phyloP scores from a whole-genome alignment of 2,797 vertebrate species.

The Sebastes aleutianus region DNA sequence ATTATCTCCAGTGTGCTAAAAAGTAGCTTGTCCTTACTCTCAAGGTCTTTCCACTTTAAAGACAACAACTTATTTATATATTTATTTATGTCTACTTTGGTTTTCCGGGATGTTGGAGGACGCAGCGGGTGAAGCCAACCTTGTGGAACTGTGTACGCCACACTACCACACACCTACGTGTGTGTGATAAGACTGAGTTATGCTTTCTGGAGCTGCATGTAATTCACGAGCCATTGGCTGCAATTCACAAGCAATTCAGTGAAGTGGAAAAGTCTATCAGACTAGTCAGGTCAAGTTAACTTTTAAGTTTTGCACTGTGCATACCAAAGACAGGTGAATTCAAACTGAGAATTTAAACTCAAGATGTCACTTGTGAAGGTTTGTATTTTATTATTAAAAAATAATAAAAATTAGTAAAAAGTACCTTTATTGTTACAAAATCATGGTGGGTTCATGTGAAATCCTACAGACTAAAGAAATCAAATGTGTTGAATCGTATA shows the following conservation, averaged over 20 bases:
- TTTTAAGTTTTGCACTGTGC: background rate
- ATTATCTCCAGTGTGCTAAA: background rate
- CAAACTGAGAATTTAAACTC: background rate
- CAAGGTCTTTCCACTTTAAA: background rate
- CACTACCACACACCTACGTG: background rate
- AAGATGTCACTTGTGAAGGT: background rate
- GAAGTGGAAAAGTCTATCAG: background rate
- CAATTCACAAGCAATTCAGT: background rate
- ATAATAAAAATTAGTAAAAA: background rate
- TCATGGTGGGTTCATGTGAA: background rate
- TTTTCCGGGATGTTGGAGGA: background rate
- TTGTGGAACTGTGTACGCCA: background rate
- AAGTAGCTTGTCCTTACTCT: background rate
- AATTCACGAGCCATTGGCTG: background rate
- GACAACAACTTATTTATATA: background rate
- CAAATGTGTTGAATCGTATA: background rate
- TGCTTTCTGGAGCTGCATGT: background rate
- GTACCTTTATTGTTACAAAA: background rate
- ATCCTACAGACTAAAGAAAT: background rate
- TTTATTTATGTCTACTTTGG: background rate
- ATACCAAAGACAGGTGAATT: background rate
- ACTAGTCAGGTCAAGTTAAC: background rate
- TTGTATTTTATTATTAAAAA: background rate
- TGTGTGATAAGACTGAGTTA: background rate
- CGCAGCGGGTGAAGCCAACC: background rate